Conservation (phyloP, 2,888 invertebrate species). For the Diaperis boleti region DNA sequence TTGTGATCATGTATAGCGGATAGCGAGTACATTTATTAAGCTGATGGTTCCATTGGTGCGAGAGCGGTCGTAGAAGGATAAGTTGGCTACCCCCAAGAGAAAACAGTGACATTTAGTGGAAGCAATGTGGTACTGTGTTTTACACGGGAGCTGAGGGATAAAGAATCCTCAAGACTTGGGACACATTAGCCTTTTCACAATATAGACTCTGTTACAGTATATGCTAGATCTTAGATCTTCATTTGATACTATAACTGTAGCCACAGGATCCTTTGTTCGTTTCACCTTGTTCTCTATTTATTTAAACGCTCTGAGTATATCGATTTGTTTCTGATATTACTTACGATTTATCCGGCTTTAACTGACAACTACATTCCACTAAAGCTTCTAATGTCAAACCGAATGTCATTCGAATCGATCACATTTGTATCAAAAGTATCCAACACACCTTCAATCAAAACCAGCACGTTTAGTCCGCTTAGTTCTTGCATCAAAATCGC, state of each 20-base stretch:
- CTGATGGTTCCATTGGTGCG: slow-evolving; percentile 42
- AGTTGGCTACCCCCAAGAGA: slow-evolving; percentile 42
- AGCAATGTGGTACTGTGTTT: slow-evolving; percentile 46
- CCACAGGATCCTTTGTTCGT: slow-evolving; percentile 27
- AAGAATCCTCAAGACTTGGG: slow-evolving; percentile 46
- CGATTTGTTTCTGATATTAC: slow-evolving; percentile 42
- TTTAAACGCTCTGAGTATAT: slow-evolving; percentile 40
- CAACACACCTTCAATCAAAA: slow-evolving; percentile 29
- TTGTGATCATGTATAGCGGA: slow-evolving; percentile 42
- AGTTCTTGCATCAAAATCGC: too few species aligned
- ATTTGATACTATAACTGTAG: slow-evolving; percentile 40
- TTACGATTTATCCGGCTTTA: slow-evolving; percentile 37
- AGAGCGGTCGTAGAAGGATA: slow-evolving; percentile 43
- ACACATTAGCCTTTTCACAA: slow-evolving; percentile 47
- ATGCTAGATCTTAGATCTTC: slow-evolving; percentile 44
- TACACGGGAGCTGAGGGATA: slow-evolving; percentile 45
- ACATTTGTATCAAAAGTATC: slow-evolving; percentile 17
- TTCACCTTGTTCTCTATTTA: slow-evolving; percentile 41
- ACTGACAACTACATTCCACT: slow-evolving; percentile 35
- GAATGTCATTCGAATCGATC: slow-evolving; percentile 37
- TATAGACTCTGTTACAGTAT: slow-evolving; percentile 44
- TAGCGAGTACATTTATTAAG: slow-evolving; percentile 43
- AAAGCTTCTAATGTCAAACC: slow-evolving; percentile 37
- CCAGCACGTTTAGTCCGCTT: too few species aligned
- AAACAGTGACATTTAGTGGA: slow-evolving; percentile 44